A percentile compares a stretch with the other conserved stretches of the same genome.
Conservation (phyloP, 2,797 vertebrate genomes). For the Emys orbicularis region DNA sequence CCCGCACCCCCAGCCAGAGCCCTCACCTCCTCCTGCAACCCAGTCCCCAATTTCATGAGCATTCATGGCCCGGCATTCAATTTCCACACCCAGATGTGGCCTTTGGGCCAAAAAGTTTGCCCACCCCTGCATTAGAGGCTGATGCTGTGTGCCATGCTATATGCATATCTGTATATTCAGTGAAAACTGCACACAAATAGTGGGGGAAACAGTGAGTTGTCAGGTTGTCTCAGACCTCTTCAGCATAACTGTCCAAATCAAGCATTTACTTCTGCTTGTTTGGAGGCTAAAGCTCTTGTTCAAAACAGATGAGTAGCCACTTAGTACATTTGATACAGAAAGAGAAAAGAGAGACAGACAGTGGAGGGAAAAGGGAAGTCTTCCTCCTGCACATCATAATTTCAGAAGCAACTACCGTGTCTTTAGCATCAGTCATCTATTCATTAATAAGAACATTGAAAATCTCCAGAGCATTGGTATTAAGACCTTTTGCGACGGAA, state of each 20-base stretch:
- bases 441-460: accelerated
- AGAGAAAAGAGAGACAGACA: not conserved
- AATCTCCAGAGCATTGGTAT: accelerated
- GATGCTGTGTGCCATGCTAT: not conserved
- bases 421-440: not conserved
- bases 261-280: accelerated
- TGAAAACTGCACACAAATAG: not conserved
- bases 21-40: too few species aligned
- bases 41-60: too few species aligned
- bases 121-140: not conserved
- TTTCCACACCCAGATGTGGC: too few species aligned
- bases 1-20: too few species aligned
- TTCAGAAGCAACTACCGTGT: accelerated
- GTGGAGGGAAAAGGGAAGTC: accelerated
- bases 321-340: not conserved
- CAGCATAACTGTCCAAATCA: not conserved
- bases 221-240: not conserved
- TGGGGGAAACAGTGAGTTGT: not conserved
- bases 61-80: too few species aligned
- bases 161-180: not conserved
- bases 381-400: accelerated
- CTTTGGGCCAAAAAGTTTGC: too few species aligned
- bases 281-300: not conserved
- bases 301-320: accelerated
- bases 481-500: accelerated